These are phyloP conservation scores for Serranus cabrilla DNA, from an alignment of 2,797 vertebrate genomes.

Conservation along the genomic window DNA sequence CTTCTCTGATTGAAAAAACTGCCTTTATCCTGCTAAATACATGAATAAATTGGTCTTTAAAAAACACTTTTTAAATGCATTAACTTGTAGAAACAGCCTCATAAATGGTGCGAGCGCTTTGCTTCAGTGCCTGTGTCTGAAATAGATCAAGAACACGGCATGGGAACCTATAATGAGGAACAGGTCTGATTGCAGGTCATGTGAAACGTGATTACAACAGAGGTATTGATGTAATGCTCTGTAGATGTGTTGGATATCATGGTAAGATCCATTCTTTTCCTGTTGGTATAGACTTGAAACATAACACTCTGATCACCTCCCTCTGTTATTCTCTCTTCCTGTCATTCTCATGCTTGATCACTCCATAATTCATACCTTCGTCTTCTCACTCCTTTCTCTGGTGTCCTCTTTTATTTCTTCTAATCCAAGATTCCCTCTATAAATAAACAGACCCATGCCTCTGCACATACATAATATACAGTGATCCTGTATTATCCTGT, in stretches of 20 bases:
- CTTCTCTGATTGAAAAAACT: not conserved
- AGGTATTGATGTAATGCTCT: slow-evolving; percentile 42
- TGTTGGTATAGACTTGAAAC: slow-evolving; percentile 54
- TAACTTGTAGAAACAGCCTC: not conserved
- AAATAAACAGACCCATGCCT: slow-evolving; percentile 48
- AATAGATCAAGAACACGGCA: slow-evolving; percentile 14
- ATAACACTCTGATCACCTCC: slow-evolving; percentile 21
- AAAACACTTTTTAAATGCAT: slow-evolving; percentile 8
- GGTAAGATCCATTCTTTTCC: slow-evolving; percentile 38
- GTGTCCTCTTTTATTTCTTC: slow-evolving; percentile 40
- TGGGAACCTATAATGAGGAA: slow-evolving; percentile 35
- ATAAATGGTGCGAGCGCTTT: not conserved
- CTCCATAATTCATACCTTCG: slow-evolving; percentile 53
- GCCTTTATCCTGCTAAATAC: not conserved
- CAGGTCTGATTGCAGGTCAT: slow-evolving; percentile 37
- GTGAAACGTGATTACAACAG: slow-evolving; percentile 52
- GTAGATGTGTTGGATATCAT: slow-evolving; percentile 38
- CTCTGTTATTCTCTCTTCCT: slow-evolving; percentile 2
- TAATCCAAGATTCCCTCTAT: slow-evolving; percentile 43
- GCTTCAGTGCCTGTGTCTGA: slow-evolving; percentile 2
- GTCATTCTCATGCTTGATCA: slow-evolving; percentile 38
- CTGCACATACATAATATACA: not conserved
- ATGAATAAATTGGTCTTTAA: not conserved
- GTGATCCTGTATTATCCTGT: not conserved
- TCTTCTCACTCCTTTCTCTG: slow-evolving; percentile 14